A percentile compares a stretch with the other conserved stretches of the same genome.
These are phyloP conservation scores for Euplagia quadripunctaria DNA, from an alignment of 2,888 invertebrate species.

Conservation along the genomic window DNA sequence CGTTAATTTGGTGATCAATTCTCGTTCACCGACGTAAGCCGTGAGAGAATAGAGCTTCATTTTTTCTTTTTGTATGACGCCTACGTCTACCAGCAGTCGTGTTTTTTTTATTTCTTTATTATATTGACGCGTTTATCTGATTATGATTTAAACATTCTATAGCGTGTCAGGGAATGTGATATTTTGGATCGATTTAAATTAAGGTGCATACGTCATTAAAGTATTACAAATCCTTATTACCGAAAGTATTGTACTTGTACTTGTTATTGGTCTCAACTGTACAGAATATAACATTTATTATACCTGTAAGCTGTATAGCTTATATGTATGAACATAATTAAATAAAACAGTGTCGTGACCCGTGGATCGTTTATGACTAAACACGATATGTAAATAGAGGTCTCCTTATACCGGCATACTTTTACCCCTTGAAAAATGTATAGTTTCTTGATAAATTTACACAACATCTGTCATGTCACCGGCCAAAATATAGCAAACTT, in stretches of 20 bases:
- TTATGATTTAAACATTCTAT: conserved; percentile 34
- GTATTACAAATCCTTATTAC: not conserved
- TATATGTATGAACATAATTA: not conserved
- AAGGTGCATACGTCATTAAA: not conserved
- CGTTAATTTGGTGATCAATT: conserved; percentile 73
- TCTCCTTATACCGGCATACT: not conserved
- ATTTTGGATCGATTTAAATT: not conserved
- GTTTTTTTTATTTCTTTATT: conserved; percentile 26
- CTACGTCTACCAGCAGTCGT: conserved; percentile 11
- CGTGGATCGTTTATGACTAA: not conserved
- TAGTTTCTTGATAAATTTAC: not conserved
- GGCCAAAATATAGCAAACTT: too few relatives aligned
- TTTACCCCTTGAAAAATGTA: not conserved
- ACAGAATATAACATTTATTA: too few relatives aligned
- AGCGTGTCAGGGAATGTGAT: not conserved
- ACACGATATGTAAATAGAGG: not conserved
- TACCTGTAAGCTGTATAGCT: too few relatives aligned
- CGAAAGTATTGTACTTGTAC: not conserved
- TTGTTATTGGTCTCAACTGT: not conserved
- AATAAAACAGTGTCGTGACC: not conserved
- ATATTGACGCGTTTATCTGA: conserved; percentile 30
- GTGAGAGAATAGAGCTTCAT: conserved; percentile 23
- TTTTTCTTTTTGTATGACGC: conserved; percentile 24
- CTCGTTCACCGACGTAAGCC: conserved; percentile 53
- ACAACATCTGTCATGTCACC: too few relatives aligned